phyloP scores from a whole-genome alignment of 2,888 invertebrate species.

The Lasioglossum lativentre region DNA sequence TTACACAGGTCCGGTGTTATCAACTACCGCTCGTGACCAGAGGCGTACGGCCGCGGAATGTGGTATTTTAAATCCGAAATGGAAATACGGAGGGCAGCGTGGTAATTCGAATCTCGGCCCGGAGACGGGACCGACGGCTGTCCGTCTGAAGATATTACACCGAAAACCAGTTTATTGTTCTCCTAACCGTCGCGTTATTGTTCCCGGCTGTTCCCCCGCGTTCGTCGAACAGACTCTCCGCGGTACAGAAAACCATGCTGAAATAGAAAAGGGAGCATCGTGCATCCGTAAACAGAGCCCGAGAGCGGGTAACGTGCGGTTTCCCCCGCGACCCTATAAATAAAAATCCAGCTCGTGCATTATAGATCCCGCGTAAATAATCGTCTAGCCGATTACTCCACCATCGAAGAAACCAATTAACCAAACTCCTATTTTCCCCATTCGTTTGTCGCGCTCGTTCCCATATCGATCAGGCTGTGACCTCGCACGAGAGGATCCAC shows the following conservation, averaged over 20 bases:
- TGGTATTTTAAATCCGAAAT: slow-evolving; percentile 61
- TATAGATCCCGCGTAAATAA: slow-evolving; percentile 39
- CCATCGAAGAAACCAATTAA: slow-evolving; percentile 51
- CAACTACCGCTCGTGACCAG: slow-evolving; percentile 60
- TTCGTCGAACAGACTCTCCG: neutral
- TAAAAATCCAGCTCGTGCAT: slow-evolving; percentile 47
- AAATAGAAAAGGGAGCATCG: slow-evolving; percentile 15
- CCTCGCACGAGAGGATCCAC: neutral
- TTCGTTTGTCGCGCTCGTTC: neutral
- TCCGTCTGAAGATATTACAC: slow-evolving; percentile 19
- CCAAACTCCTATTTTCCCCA: slow-evolving; percentile 37
- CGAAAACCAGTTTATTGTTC: slow-evolving; percentile 25
- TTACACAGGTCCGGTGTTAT: slow-evolving; percentile 62
- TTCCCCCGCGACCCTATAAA: slow-evolving; percentile 18
- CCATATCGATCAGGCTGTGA: neutral
- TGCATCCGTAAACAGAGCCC: neutral
- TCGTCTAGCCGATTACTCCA: slow-evolving; percentile 29
- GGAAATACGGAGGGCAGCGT: slow-evolving; percentile 35
- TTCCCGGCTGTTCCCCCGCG: neutral
- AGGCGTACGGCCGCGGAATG: slow-evolving; percentile 30
- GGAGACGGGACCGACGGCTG: slow-evolving; percentile 18
- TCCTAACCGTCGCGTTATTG: slow-evolving; percentile 8
- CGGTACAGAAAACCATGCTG: neutral
- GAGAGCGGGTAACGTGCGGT: neutral
- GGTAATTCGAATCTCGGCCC: slow-evolving; percentile 32